Base-by-base conservation (phyloP, 2,888 invertebrate genomes). In the Orchestes rusci region DNA sequence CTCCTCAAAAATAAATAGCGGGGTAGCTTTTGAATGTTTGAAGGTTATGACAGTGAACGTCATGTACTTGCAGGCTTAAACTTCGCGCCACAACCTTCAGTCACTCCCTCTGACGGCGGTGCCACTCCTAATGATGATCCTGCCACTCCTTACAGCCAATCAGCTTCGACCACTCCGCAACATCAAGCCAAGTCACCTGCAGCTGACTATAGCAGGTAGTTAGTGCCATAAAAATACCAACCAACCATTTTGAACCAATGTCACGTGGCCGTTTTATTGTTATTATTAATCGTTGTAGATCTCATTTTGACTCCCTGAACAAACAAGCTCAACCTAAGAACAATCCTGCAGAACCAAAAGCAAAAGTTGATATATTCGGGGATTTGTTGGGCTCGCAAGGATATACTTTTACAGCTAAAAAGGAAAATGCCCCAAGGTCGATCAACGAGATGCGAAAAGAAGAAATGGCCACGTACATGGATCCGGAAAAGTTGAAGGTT, bases 391-490 rank as follows among this genome's bases (percentile, higher is more conserved):
- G 93, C 10, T 86, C 84, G 55, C 92, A 92, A 63, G 90, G 89
- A 0, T 93, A 92, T 62, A 82, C 82, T 51, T 90, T 91, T 68
- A 71, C 77, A 4, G 80, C 81, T 34, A 84, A 82, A 58, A 76
- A 73, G 49, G 80, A 82, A 49, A 73, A 80, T 29, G 85, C 84
- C 2, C 92, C 93, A 0, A 77, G 79, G 55, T 92, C 93, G 2
- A 91, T 95, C 59, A 94, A 92, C 63, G 89, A 85, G 52, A 92
- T 95, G 92, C 74, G 92, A 17, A 91, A 91, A 62, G 88, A 83
- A 52, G 88, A 90, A 57, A 71, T 90, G 60, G 83, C 80, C 1
- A 84, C 77, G 57, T 87, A 87, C 44, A 91, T 90, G 84, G 94
- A 95, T 70, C 94, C 94, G 0, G 91, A 93, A 53, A 85, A 85